Percentiles rank a stretch among this genome's conserved stretches.
Evolutionary conservation across 2,888 invertebrate genomes (phyloP).

Genomic region (Chesias legatella): DNA sequence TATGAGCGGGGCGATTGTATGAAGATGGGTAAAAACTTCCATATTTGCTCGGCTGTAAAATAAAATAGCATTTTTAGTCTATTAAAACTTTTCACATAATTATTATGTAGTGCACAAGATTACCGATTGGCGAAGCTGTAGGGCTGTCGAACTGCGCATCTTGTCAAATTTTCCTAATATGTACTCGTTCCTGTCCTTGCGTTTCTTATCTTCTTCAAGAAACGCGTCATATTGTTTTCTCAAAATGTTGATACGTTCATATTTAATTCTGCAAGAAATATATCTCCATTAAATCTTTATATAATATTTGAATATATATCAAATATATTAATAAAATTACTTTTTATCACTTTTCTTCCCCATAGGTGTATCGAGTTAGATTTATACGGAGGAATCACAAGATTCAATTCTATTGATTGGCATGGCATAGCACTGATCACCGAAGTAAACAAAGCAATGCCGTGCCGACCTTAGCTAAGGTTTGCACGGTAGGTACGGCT

Average conservation of each 20-base stretch:
- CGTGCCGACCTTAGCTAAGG: conserved; percentile 64
- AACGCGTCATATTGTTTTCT: conserved; percentile 70
- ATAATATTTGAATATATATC: too few species aligned
- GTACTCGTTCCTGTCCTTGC: conserved; percentile 68
- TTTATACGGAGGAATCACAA: conserved; percentile 12
- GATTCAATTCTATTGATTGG: conserved; percentile 23
- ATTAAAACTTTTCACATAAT: too few species aligned
- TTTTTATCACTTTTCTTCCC: conserved; percentile 66
- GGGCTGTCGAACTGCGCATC: conserved; percentile 54
- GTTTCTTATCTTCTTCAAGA: conserved; percentile 68
- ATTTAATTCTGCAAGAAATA: conserved; percentile 52
- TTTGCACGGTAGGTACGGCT: conserved; percentile 54
- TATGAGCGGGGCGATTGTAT: conserved; percentile 7
- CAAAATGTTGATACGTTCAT: conserved; percentile 59
- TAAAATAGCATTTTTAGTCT: background rate
- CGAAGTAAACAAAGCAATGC: conserved; percentile 67
- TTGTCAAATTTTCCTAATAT: conserved; percentile 67
- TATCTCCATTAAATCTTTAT: background rate
- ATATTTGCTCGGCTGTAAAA: conserved; percentile 24
- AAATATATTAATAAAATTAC: conserved; percentile 33
- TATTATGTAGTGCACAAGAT: background rate
- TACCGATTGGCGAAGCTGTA: conserved; percentile 46
- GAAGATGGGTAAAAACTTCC: conserved; percentile 14
- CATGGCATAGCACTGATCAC: conserved; percentile 25
- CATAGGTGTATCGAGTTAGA: conserved; percentile 39